These are phyloP conservation scores for Pica pica DNA, from an alignment of 2,113 vertebrate genomes.

Conservation along the genomic window DNA sequence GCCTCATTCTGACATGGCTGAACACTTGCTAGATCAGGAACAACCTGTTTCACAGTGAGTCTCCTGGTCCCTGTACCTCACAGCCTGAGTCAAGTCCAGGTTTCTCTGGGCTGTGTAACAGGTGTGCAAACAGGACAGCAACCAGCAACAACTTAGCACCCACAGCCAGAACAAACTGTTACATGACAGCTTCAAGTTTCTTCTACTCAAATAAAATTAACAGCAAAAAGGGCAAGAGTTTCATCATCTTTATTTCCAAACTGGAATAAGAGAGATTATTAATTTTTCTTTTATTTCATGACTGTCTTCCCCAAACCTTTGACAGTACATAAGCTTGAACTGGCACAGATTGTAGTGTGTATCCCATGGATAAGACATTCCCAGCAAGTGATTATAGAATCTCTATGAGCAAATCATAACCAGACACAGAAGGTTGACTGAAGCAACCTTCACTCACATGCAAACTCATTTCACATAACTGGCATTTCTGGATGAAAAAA, in stretches of 20 bases:
- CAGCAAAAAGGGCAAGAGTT: not conserved
- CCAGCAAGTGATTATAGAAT: not conserved
- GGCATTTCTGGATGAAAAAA: not conserved
- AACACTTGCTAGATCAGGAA: not conserved
- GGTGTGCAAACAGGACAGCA: not conserved
- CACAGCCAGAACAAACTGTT: not conserved
- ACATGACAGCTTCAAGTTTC: not conserved
- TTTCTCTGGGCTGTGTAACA: not conserved
- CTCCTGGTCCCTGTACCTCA: not conserved
- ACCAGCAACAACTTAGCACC: not conserved
- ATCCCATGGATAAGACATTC: not conserved
- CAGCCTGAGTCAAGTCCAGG: not conserved
- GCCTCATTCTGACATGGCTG: not conserved
- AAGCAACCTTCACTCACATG: not conserved
- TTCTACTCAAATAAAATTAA: not conserved
- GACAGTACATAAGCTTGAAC: not conserved
- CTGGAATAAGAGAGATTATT: not conserved
- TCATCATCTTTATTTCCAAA: not conserved
- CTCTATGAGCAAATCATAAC: not conserved
- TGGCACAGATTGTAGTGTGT: not conserved
- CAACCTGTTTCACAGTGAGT: rapidly evolving
- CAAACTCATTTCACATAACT: not conserved
- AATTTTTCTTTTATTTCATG: not conserved
- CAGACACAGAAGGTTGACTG: not conserved
- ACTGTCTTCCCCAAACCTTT: not conserved